phyloP scores from a whole-genome alignment of 1,140 invertebrate genomes.

The Lepidostoma basale region DNA sequence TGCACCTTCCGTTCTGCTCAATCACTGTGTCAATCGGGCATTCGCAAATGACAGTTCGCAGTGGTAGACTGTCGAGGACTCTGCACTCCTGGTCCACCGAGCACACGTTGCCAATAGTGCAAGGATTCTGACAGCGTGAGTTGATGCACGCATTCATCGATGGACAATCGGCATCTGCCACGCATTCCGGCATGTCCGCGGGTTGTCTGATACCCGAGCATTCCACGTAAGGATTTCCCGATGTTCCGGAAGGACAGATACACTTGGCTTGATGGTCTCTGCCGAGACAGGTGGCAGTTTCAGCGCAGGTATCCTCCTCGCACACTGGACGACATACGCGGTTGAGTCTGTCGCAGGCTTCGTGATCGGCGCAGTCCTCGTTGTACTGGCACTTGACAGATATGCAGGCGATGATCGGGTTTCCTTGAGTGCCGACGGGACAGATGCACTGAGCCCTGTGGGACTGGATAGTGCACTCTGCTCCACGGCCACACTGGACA shows the following conservation, averaged over 20 bases:
- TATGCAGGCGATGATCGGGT: slow-evolving; percentile 80
- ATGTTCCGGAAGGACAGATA: slow-evolving; percentile 72
- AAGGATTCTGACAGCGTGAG: slow-evolving; percentile 76
- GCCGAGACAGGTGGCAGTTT: slow-evolving; percentile 74
- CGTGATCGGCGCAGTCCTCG: slow-evolving; percentile 85
- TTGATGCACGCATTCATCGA: slow-evolving; percentile 78
- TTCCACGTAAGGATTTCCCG: slow-evolving; percentile 79
- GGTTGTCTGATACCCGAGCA: slow-evolving; percentile 59
- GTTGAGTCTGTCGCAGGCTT: slow-evolving; percentile 84
- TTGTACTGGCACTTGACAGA: slow-evolving; percentile 85
- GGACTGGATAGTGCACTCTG: slow-evolving; percentile 74
- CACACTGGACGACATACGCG: slow-evolving; percentile 84
- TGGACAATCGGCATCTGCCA: slow-evolving; percentile 76
- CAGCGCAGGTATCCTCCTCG: slow-evolving; percentile 75
- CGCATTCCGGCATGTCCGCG: slow-evolving; percentile 66
- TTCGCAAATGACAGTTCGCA: slow-evolving; percentile 80
- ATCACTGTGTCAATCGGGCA: slow-evolving; percentile 68
- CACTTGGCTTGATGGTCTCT: slow-evolving; percentile 80
- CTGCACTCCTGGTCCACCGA: slow-evolving; percentile 76
- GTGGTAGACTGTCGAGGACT: slow-evolving; percentile 76
- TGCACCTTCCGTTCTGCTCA: slow-evolving; percentile 66
- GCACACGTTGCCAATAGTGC: slow-evolving; percentile 71
- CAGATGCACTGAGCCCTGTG: slow-evolving; percentile 83
- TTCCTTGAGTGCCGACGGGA: slow-evolving; percentile 82
- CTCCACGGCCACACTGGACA: slow-evolving; percentile 76